These are phyloP conservation scores for Keiferia lycopersicella DNA, from an alignment of 2,888 invertebrate genomes.

Conservation along the genomic window DNA sequence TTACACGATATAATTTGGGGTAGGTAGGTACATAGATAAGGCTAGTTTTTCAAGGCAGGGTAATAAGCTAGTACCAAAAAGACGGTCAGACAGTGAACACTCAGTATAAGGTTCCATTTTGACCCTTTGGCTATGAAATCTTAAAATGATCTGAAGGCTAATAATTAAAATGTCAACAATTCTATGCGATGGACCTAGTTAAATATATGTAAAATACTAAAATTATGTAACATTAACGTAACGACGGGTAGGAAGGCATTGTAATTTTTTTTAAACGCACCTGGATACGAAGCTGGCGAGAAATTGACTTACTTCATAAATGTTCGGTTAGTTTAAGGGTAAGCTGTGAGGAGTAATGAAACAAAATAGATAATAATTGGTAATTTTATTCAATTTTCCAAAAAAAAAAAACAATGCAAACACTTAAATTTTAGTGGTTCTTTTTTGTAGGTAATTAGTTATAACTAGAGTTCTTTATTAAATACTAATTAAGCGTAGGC, in stretches of 20 bases:
- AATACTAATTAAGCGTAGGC: too few relatives aligned
- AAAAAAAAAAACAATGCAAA: too few relatives aligned
- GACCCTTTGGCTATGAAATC: not conserved
- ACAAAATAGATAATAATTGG: too few relatives aligned
- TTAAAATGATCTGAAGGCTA: not conserved
- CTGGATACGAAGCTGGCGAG: constrained; percentile 7
- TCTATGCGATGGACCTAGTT: constrained; percentile 9
- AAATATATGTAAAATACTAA: constrained; percentile 13
- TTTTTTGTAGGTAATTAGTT: too few relatives aligned
- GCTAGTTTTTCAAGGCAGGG: not conserved
- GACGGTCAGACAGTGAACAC: too few relatives aligned
- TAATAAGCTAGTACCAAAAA: too few relatives aligned
- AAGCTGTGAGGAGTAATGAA: not conserved
- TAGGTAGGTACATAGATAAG: too few relatives aligned
- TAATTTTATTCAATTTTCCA: too few relatives aligned
- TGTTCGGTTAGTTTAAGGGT: not conserved
- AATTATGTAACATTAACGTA: constrained; percentile 11
- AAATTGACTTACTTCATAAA: constrained; percentile 7
- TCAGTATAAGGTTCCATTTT: too few relatives aligned
- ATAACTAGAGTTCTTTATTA: too few relatives aligned
- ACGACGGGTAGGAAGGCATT: not conserved
- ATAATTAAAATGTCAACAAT: constrained; percentile 20
- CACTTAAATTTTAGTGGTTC: too few relatives aligned
- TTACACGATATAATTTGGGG: too few relatives aligned
- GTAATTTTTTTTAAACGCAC: constrained; percentile 11